A percentile compares a stretch with the other conserved stretches of the same genome.
These are phyloP conservation scores for Distichodus sexfasciatus DNA, from an alignment of 2,797 vertebrate species.

Conservation along the genomic window DNA sequence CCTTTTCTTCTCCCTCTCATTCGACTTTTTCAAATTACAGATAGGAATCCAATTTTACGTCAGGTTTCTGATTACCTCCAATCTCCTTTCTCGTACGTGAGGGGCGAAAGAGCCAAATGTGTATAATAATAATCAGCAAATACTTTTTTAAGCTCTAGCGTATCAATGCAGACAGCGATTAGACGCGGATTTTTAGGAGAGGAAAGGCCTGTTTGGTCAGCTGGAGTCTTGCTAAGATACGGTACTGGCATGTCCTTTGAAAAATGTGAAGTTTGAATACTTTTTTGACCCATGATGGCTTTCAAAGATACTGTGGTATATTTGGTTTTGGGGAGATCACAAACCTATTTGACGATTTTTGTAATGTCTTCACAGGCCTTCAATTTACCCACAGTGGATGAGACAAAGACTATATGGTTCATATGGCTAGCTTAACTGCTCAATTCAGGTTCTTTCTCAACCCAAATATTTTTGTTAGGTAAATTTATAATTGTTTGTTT, in stretches of 20 bases:
- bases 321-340: too few relatives aligned
- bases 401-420: too few relatives aligned
- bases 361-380: too few relatives aligned
- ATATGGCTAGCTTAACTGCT: too few relatives aligned
- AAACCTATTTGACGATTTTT: too few relatives aligned
- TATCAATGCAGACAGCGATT: constrained; percentile 6
- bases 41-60: constrained; percentile 58
- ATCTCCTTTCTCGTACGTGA: constrained; percentile 18
- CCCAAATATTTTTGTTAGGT: too few relatives aligned
- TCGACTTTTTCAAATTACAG: constrained; percentile 74
- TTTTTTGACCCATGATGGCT: too few relatives aligned
- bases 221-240: neutral
- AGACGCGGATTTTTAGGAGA: neutral
- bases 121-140: constrained; percentile 24
- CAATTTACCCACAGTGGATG: too few relatives aligned
- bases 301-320: too few relatives aligned
- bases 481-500: too few relatives aligned
- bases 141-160: neutral
- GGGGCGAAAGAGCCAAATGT: constrained; percentile 4
- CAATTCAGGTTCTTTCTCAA: too few relatives aligned
- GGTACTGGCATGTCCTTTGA: neutral
- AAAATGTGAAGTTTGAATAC: neutral
- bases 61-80: constrained; percentile 36
- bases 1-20: constrained; percentile 55
- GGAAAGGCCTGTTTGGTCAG: neutral